Evolutionary conservation across 2,888 invertebrate genomes (phyloP).

Genomic region (Chirona hameri): DNA sequence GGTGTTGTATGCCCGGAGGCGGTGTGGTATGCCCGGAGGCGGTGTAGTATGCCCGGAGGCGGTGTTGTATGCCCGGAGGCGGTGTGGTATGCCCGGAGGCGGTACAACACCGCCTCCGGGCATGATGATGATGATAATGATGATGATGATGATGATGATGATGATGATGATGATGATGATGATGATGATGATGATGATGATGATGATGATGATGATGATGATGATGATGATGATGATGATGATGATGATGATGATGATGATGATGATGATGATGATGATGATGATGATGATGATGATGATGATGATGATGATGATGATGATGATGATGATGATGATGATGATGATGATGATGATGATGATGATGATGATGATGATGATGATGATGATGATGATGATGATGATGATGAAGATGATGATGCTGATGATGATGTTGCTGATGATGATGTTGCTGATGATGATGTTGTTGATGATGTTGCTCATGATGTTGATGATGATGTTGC

Average conservation of each 20-base stretch:
- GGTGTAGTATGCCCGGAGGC: no score
- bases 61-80: no score
- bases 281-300: neutral
- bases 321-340: neutral
- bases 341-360: neutral
- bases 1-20: no score
- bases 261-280: neutral
- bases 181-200: neutral
- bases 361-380: neutral
- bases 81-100: no score
- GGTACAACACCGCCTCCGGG: no score
- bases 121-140: neutral
- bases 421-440: no score
- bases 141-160: neutral
- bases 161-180: neutral
- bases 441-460: no score
- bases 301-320: neutral
- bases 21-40: no score
- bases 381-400: neutral
- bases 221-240: neutral
- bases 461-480: no score
- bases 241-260: neutral
- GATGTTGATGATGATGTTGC: no score
- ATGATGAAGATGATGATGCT: no score
- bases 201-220: neutral